phyloP scores from a whole-genome alignment of 2,113 vertebrate genomes.

The Rhynchopsitta pachyrhyncha region DNA sequence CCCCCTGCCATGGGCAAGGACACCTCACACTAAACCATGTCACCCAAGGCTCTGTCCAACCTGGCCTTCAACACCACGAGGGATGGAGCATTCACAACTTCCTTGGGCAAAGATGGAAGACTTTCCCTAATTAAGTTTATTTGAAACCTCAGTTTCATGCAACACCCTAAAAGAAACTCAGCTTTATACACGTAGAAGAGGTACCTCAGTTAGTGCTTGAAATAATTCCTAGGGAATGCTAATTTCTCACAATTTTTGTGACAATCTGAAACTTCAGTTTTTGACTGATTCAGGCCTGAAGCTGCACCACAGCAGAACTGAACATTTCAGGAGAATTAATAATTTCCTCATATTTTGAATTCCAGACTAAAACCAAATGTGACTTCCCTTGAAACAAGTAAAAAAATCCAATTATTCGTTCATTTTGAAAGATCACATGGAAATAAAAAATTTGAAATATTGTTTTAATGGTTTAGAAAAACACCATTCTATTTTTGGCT shows the following conservation, averaged over 20 bases:
- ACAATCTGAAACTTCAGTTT: not conserved
- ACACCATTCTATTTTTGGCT: not conserved
- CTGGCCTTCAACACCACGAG: no score
- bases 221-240: not conserved
- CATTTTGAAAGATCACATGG: not conserved
- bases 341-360: not conserved
- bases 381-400: not conserved
- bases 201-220: not conserved
- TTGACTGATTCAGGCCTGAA: not conserved
- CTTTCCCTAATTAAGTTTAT: not conserved
- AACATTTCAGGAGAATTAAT: not conserved
- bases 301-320: not conserved
- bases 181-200: not conserved
- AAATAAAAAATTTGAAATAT: not conserved
- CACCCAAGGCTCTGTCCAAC: no score
- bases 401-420: not conserved
- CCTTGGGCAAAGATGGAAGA: not conserved
- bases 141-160: not conserved
- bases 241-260: not conserved
- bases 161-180: not conserved
- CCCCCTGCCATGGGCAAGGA: no score
- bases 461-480: not conserved
- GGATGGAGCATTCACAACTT: no score
- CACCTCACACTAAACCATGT: no score
- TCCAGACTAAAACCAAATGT: not conserved